Conservation (phyloP, 2,888 invertebrate species). For the Tetragonisca angustula region DNA sequence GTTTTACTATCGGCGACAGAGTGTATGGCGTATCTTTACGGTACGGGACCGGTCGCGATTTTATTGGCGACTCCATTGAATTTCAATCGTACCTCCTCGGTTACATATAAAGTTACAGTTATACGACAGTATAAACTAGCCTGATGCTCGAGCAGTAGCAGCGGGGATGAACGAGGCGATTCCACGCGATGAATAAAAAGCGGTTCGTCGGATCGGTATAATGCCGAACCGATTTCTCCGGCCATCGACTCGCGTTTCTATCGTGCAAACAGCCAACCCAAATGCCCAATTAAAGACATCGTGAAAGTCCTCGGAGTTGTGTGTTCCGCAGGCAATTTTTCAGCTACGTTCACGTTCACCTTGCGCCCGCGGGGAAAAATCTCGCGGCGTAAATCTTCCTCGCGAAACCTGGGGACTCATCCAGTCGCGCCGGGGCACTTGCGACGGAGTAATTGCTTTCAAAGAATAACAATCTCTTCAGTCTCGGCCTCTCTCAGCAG, state of each 20-base stretch:
- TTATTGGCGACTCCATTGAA: constrained; percentile 49
- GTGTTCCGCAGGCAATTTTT: constrained; percentile 20
- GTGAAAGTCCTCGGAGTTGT: constrained; percentile 39
- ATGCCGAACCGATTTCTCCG: constrained; percentile 49
- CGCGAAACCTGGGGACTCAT: background rate
- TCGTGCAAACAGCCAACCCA: constrained; percentile 25
- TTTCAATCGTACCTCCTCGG: constrained; percentile 35
- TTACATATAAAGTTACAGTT: constrained; percentile 48
- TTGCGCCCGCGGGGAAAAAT: constrained; percentile 4
- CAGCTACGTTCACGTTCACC: background rate
- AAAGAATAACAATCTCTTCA: constrained; percentile 31
- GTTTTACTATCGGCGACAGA: background rate
- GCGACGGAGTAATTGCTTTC: constrained; percentile 39
- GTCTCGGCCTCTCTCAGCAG: background rate
- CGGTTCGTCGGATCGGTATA: constrained; percentile 30
- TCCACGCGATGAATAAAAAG: constrained; percentile 58
- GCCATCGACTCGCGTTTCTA: constrained; percentile 35
- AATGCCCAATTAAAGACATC: constrained; percentile 61
- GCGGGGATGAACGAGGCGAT: constrained; percentile 45
- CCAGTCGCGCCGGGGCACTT: background rate
- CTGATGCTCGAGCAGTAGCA: constrained; percentile 9
- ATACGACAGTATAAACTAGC: constrained; percentile 48
- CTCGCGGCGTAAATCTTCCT: constrained; percentile 40
- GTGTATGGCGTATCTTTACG: background rate
- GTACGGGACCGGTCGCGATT: constrained; percentile 18